Base-by-base conservation (phyloP, 2,888 invertebrate species). In the Julus scanicus region DNA sequence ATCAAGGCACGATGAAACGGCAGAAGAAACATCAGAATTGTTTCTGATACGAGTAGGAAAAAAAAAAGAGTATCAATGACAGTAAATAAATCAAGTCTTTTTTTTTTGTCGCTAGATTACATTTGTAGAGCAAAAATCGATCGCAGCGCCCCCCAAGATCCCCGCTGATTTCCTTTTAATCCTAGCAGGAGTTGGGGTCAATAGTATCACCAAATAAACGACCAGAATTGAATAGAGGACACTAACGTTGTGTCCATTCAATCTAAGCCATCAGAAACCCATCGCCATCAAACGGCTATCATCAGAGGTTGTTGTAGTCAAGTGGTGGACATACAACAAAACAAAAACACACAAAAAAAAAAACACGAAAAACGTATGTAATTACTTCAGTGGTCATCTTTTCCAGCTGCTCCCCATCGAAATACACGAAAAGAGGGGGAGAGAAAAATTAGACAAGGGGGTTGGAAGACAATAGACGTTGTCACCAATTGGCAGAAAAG, bases 351-450 rank as follows among this genome's bases (percentile, higher is more conserved):
- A 71, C 20, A 29, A 71, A 6, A n/a, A 71, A 6, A n/a, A 20
- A 71, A 29, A 71, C 9, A 29, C 20, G 8, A 63, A 63, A 71
- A 71, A 4, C 6, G 29, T 29, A 71, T 71, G 71, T 71, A 71
- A 71, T 71, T 71, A 71, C 71, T 20, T 71, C 71, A 11, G 29
- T 71, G 71, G 71, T 71, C 71, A 71, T 71, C 71, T 71, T 20
- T 5, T 71, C 71, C 71, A 71, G 71, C 71, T 71, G 71, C 71
- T 71, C 29, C 2, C 71, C 71, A 71, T 71, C 71, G 71, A 71
- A 71, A 29, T 29, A 63, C n/a, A 53, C 13, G 63, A 63, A 63
- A n/a, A 63, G 63, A 63, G n/a, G n/a, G n/a, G 17, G n/a, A 63
- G 15, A 57, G 57, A 57, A 57, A n/a, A 63, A 63, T n/a, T 71